Conservation (phyloP, 2,888 invertebrate genomes). For the Phymatocera aterrima region DNA sequence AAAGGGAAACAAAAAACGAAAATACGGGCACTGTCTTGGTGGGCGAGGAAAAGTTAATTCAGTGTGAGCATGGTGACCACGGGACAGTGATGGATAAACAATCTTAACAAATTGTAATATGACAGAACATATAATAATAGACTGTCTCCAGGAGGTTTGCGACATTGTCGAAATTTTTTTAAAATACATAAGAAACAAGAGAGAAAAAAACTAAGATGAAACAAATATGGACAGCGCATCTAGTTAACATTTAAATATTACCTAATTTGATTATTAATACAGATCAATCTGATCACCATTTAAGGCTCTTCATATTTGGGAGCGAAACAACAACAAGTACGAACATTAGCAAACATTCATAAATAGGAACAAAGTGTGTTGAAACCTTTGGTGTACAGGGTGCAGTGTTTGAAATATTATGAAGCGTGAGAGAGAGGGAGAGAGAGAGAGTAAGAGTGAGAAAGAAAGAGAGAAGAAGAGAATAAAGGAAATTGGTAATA, state of each 20-base stretch:
- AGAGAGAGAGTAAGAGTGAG: slow-evolving; percentile 44
- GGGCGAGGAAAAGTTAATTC: slow-evolving; percentile 57
- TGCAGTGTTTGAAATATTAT: slow-evolving; percentile 51
- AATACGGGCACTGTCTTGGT: too few species aligned
- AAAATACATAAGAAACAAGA: slow-evolving; percentile 41
- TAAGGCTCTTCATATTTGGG: slow-evolving; percentile 27
- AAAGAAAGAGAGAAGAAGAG: slow-evolving; percentile 28
- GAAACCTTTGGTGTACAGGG: slow-evolving; percentile 38
- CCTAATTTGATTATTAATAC: slow-evolving; percentile 33
- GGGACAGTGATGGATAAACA: slow-evolving; percentile 63
- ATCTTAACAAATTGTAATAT: slow-evolving; percentile 66
- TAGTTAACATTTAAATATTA: slow-evolving; percentile 55
- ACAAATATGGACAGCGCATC: slow-evolving; percentile 52
- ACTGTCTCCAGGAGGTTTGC: slow-evolving; percentile 45
- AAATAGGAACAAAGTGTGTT: slow-evolving; percentile 3
- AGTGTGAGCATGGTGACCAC: slow-evolving; percentile 51
- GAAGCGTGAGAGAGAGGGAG: slow-evolving; percentile 50
- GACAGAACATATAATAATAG: slow-evolving; percentile 48
- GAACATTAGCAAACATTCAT: slow-evolving; percentile 51
- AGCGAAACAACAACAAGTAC: slow-evolving; percentile 53
- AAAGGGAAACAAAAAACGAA: too few species aligned
- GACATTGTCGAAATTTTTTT: slow-evolving; percentile 59
- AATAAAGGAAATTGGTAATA: slow-evolving; percentile 19
- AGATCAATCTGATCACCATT: too few species aligned
- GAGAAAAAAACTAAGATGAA: slow-evolving; percentile 48